phyloP scores from a whole-genome alignment of 2,113 vertebrate genomes.

The Todiramphus chloris region DNA sequence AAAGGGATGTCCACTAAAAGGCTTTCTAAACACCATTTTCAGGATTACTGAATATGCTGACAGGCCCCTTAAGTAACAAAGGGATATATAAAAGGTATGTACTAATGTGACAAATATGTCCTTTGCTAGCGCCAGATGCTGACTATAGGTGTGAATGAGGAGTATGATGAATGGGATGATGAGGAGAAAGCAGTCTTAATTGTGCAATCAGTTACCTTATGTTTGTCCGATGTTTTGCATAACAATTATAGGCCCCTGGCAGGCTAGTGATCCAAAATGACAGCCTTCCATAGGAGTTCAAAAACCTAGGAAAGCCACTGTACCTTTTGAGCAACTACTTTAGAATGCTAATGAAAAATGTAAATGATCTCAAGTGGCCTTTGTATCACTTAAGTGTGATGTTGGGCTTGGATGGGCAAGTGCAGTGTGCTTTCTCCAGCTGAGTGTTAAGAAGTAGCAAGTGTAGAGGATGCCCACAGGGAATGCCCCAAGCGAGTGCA shows the following conservation, averaged over 20 bases:
- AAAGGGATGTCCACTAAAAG: not conserved
- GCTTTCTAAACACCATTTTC: not conserved
- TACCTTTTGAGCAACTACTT: not conserved
- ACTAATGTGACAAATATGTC: not conserved
- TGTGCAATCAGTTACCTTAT: not conserved
- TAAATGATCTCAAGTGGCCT: not conserved
- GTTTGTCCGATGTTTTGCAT: not conserved
- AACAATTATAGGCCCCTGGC: not conserved
- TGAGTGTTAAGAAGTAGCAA: not conserved
- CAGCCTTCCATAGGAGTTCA: not conserved
- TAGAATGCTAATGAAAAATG: slow-evolving; percentile 1
- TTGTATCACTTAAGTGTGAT: not conserved
- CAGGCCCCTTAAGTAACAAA: not conserved
- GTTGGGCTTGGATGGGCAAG: not conserved
- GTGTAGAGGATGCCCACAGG: not conserved
- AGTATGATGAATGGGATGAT: not conserved
- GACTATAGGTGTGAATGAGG: not conserved
- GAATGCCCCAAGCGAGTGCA: not conserved
- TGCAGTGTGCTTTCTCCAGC: not conserved
- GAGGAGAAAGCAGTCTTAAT: slow-evolving; percentile 4
- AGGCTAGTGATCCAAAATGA: not conserved
- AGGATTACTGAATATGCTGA: not conserved
- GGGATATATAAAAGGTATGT: not conserved
- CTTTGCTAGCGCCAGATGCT: not conserved
- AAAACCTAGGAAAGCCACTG: not conserved